Evolutionary conservation across 2,797 vertebrate genomes (phyloP).

Genomic region (Calcarius lapponicus): DNA sequence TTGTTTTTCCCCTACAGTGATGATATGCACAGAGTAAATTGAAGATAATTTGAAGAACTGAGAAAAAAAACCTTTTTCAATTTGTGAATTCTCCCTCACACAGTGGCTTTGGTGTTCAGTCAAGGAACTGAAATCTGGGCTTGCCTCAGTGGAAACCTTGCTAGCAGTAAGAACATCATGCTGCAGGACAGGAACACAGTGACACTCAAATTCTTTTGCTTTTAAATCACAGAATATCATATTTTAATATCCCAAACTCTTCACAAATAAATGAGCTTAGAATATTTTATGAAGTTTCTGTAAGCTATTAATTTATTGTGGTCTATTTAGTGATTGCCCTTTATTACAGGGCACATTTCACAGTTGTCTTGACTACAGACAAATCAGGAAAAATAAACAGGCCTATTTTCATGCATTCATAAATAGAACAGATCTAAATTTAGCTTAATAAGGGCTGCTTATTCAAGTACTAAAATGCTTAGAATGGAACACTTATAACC

Average conservation of each 20-base stretch:
- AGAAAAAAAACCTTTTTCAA: neutral
- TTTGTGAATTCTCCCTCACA: neutral
- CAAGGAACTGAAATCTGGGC: neutral
- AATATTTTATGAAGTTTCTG: slow-evolving; percentile 10
- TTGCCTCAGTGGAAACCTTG: neutral
- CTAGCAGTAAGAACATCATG: neutral
- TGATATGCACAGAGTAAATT: neutral
- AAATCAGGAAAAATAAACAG: slow-evolving; percentile 9
- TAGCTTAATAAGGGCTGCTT: neutral
- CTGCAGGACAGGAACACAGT: neutral
- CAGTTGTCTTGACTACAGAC: slow-evolving; percentile 40
- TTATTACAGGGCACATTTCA: neutral
- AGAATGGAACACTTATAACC: neutral
- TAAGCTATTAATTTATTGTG: slow-evolving; percentile 4
- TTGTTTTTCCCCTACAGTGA: neutral
- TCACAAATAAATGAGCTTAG: neutral
- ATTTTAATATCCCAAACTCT: neutral
- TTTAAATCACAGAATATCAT: neutral
- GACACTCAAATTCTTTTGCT: neutral
- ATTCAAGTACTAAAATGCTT: neutral
- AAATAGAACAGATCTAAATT: slow-evolving; percentile 20
- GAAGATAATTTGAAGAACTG: neutral
- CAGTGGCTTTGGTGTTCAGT: neutral
- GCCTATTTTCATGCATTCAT: neutral
- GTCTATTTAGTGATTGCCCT: neutral